Percentiles rank a stretch among this genome's conserved stretches.
phyloP scores from a whole-genome alignment of 2,888 invertebrate species.

The Sphaerophoria taeniata region DNA sequence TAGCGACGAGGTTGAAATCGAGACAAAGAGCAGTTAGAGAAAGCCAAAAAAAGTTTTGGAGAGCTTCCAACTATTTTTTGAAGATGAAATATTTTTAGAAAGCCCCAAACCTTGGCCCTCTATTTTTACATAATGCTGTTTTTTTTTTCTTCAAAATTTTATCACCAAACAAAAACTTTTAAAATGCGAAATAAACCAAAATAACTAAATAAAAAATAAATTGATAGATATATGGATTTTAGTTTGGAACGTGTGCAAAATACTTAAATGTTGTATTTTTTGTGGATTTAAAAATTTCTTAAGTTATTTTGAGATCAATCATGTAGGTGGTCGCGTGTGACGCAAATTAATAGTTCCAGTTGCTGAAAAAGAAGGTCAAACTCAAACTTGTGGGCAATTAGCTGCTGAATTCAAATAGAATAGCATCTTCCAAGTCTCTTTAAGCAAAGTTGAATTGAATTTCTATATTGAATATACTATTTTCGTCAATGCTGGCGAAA shows the following conservation, averaged over 20 bases:
- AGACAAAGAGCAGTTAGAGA: conserved; percentile 25
- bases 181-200: conserved; percentile 17
- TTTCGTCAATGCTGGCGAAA: too few species aligned
- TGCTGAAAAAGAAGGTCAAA: conserved; percentile 26
- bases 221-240: neutral
- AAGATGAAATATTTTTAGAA: conserved; percentile 31
- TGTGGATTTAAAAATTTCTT: conserved; percentile 20
- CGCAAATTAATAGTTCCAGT: neutral
- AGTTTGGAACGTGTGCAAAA: conserved; percentile 69
- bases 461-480: neutral
- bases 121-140: conserved; percentile 6
- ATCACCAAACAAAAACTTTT: conserved; percentile 9
- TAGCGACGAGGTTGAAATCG: neutral
- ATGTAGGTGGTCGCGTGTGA: conserved; percentile 5
- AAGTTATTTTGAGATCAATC: conserved; percentile 54
- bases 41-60: conserved; percentile 41
- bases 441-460: too few species aligned
- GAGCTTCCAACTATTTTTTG: conserved; percentile 7
- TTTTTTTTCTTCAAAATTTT: neutral
- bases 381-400: neutral
- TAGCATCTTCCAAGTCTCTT: neutral
- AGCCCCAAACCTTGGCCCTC: conserved; percentile 31
- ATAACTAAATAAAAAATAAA: conserved; percentile 1
- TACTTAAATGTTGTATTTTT: conserved; percentile 41
- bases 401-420: neutral